phyloP scores from a whole-genome alignment of 2,888 invertebrate genomes.

The Acronicta alni region DNA sequence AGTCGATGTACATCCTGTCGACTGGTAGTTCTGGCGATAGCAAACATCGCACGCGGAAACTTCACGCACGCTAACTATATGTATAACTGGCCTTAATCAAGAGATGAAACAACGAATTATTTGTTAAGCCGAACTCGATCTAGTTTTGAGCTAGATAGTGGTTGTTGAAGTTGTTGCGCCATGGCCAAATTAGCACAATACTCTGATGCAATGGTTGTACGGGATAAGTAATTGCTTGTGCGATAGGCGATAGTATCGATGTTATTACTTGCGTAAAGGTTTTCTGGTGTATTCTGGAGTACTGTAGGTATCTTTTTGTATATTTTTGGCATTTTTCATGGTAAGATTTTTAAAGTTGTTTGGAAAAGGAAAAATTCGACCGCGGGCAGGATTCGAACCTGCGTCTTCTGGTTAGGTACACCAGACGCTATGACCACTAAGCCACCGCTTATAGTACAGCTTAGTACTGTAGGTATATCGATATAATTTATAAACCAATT shows the following conservation, averaged over 20 bases:
- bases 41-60: neutral
- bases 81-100: slow-evolving; percentile 11
- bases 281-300: neutral
- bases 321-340: no score
- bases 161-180: slow-evolving; percentile 9
- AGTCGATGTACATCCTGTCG: no score
- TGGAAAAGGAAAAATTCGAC: no score
- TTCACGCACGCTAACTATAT: neutral
- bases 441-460: no score
- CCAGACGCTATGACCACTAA: no score
- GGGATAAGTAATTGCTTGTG: slow-evolving; percentile 5
- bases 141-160: slow-evolving; percentile 27
- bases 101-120: slow-evolving; percentile 37
- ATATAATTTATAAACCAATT: no score
- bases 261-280: neutral
- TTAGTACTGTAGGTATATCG: no score
- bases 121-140: slow-evolving; percentile 23
- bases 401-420: no score
- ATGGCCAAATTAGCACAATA: slow-evolving; percentile 6
- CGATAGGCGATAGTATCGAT: neutral
- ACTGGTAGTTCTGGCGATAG: neutral
- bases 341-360: no score
- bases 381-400: no score
- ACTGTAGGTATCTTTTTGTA: neutral
- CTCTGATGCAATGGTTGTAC: neutral